Conservation (phyloP, 2,797 vertebrate species). For the Syndactyla subalaris region DNA sequence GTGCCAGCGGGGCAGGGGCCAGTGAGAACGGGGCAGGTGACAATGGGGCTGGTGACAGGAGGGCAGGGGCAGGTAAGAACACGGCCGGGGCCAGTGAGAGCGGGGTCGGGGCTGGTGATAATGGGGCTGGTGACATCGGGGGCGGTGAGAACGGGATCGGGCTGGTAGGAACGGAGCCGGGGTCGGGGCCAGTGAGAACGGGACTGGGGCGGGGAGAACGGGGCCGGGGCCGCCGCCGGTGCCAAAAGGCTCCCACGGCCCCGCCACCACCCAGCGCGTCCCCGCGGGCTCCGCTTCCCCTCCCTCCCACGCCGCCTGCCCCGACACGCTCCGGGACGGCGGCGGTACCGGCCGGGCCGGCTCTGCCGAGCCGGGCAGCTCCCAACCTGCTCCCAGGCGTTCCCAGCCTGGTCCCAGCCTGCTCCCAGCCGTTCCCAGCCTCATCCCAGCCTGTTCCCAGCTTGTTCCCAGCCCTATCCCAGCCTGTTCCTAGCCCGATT, state of each 20-base stretch:
- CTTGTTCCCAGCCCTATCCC: no score
- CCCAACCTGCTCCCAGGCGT: not conserved
- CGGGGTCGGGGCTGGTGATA: no score
- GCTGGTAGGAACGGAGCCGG: no score
- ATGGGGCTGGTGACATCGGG: no score
- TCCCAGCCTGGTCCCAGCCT: not conserved
- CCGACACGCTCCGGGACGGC: constrained; percentile 11
- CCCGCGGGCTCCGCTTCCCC: not conserved
- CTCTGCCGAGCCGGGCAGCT: constrained; percentile 8
- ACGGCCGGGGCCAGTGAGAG: no score
- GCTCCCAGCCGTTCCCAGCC: not conserved
- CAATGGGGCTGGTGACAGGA: no score
- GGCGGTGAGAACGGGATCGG: no score
- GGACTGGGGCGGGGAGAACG: not conserved
- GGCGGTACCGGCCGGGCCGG: constrained; percentile 38
- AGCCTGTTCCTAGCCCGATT: no score
- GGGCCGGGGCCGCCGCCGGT: rapidly evolving
- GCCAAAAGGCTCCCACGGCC: constrained; percentile 1
- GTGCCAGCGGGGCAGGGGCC: no score
- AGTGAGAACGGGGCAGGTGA: no score
- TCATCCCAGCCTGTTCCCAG: not conserved
- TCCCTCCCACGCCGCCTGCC: constrained; percentile 1
- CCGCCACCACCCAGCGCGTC: not conserved
- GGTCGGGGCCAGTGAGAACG: no score
- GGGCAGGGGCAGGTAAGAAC: no score